Percentiles rank a stretch among this genome's conserved stretches.
These are phyloP conservation scores for Apaloderma vittatum DNA, from an alignment of 2,113 vertebrate species.

Conservation along the genomic window DNA sequence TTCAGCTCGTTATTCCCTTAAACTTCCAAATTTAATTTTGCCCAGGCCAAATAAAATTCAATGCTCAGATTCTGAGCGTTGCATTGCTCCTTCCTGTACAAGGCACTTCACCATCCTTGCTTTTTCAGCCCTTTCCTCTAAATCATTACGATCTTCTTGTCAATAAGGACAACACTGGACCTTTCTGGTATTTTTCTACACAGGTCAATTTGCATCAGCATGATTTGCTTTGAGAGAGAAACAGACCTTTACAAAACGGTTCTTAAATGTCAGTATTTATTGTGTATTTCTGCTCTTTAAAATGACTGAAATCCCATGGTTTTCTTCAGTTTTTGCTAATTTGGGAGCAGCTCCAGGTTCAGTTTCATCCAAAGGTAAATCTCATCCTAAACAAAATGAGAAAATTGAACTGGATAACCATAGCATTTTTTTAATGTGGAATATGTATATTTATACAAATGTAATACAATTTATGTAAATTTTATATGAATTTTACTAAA, in stretches of 20 bases:
- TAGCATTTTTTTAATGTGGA: neutral
- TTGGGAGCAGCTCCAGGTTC: neutral
- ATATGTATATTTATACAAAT: neutral
- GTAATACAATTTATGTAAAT: neutral
- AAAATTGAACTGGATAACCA: neutral
- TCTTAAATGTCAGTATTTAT: neutral
- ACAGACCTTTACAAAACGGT: neutral
- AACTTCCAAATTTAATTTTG: constrained; percentile 27
- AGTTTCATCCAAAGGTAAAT: neutral
- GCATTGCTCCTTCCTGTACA: neutral
- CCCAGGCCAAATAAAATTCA: neutral
- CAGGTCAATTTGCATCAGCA: neutral
- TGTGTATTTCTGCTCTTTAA: neutral
- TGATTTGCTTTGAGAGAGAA: neutral
- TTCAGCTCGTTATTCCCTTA: constrained; percentile 41
- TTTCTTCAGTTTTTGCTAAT: neutral
- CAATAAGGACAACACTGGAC: neutral
- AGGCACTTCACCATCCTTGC: neutral
- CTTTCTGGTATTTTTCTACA: neutral
- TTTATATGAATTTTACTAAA: neutral
- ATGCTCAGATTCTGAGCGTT: neutral
- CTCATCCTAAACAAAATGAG: neutral
- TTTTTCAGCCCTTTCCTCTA: neutral
- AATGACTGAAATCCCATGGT: neutral
- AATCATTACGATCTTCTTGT: neutral